Evolutionary conservation across 1,140 invertebrate species (phyloP), one percentile per base, ranked within the genome.

Genomic region (Nasonia longicornis): DNA sequence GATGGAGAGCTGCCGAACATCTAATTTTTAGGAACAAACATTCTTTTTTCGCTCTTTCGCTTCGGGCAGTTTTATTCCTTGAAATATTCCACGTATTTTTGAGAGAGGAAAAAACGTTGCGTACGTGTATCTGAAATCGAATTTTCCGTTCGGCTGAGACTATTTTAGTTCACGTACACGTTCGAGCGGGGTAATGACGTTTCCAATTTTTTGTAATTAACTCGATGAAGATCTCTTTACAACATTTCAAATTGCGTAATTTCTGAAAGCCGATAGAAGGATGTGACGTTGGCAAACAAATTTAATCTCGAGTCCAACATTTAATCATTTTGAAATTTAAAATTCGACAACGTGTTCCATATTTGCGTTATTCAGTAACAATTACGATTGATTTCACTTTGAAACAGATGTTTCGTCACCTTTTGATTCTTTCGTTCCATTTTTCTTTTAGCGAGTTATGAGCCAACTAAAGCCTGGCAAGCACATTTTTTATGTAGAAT

Each of bases 401-500:
- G 16, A 58, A 0, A 58, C 14, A 58, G 52, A 58, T 58, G 20
- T 35, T 71, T 35, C 70, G 11, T 16, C 35, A 29, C 26, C 16
- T 64, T 76, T 38, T 1, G 26, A 63, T 67, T 42, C 35, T 71
- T 71, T 26, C 38, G 58, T 77, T 71, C n/a, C n/a, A 42, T 11
- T 73, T 20, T 29, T 71, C 48, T 71, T 76, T 81, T 73, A 76
- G 63, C 29, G 10, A 75, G 66, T 29, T 20, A 76, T 63, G 31
- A 70, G 63, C 73, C 71, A 63, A 69, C 58, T 67, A 81, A 77
- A 81, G 38, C n/a, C 73, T 76, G 31, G 22, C 20, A 52, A 76
- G 64, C 14, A 71, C 64, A 76, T 81, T 75, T 81, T 81, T 81
- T 81, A 76, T 80, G 45, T 48, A 71, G 64, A 81, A 80, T 75